A percentile compares a stretch with the other conserved stretches of the same genome.
phyloP scores from a whole-genome alignment of 2,888 invertebrate species.

The Phytoseiulus persimilis region DNA sequence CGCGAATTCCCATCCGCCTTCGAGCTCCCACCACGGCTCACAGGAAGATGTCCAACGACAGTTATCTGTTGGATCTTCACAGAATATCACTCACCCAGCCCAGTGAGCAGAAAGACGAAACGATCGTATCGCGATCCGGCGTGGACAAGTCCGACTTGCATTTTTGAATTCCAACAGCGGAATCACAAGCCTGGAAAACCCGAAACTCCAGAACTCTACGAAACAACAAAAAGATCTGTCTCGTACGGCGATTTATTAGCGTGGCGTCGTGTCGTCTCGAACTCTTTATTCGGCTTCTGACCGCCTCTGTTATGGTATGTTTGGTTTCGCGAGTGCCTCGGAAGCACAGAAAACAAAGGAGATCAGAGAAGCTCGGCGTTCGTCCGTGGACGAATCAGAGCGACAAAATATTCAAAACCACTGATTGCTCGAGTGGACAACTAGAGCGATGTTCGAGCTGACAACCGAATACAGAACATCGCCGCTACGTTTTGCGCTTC shows the following conservation, averaged over 20 bases:
- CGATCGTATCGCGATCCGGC: background rate
- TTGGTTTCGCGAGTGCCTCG: background rate
- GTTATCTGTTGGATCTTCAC: background rate
- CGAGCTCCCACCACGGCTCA: background rate
- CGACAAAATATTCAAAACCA: background rate
- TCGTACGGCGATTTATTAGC: background rate
- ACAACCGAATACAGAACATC: no score
- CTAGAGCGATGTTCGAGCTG: background rate
- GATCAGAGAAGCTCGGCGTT: background rate
- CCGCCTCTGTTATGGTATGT: background rate
- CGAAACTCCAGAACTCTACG: background rate
- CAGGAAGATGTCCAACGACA: background rate
- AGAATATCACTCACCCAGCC: background rate
- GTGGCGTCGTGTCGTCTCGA: background rate
- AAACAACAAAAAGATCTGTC: background rate
- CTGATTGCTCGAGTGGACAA: background rate
- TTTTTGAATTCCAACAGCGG: background rate
- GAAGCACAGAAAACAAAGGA: background rate
- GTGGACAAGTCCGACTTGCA: background rate
- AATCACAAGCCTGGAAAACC: background rate
- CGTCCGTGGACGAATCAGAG: background rate
- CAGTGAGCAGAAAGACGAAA: background rate
- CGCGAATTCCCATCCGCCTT: background rate
- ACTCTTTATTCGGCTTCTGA: background rate
- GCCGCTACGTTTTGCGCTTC: no score